Base-by-base conservation (phyloP, 2,888 invertebrate genomes). In the Sinhomidia bicolor region DNA sequence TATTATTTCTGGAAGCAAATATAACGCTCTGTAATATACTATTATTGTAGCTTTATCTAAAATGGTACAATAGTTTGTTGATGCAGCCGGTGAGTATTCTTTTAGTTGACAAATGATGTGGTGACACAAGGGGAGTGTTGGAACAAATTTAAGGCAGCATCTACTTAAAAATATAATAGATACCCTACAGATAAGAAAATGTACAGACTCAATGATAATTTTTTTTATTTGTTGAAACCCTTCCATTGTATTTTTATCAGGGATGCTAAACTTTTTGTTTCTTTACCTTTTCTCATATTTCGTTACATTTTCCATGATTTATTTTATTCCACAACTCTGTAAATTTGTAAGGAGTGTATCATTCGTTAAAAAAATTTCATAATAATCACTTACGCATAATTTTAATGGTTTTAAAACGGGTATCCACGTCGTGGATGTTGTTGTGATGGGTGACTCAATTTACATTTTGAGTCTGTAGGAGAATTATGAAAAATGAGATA, bases 61-160 rank as follows among this genome's bases (percentile, higher is more conserved):
- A 12, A n/a, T 23, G 26, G 9, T 5, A 44, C 14, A n/a, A n/a
- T n/a, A n/a, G n/a, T n/a, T n/a, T 47, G 23, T 47, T 44, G 14
- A 1, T 71, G 60, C 17, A 23, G 29, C 2, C 23, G 57, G 7
- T 4, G 60, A 74, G 44, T 17, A 41, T 20, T 29, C 6, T 60
- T 20, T 54, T 41, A 68, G 71, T 81, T 86, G 80, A 86, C 85
- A 85, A 89, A 86, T 89, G 86, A 90, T 78, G 85, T 84, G 90
- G 74, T 81, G 90, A 90, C 90, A 90, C 82, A 88, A 81, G 83
- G 74, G 65, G 79, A 85, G 79, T 85, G 88, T 54, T 88, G 57
- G 80, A 84, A 88, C 85, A 62, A 78, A 78, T 85, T 85, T 78
- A 76, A 57, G 51, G 76, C 85, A 23, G 14, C 76, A 47, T 41